phyloP scores from a whole-genome alignment of 2,888 invertebrate species.

The Drosophila hamatofila region DNA sequence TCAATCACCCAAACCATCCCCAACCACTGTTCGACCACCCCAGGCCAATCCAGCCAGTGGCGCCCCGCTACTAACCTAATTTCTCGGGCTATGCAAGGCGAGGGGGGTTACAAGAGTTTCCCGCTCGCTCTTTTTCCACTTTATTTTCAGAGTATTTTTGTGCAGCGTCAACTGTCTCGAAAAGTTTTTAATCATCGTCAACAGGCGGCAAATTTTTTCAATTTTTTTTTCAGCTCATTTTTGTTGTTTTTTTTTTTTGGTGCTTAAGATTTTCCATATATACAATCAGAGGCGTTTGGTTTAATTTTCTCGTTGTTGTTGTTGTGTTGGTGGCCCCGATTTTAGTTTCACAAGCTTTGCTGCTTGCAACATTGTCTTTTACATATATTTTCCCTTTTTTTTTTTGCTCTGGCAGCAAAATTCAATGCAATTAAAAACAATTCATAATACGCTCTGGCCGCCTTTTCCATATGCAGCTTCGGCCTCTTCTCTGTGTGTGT shows the following conservation, averaged over 20 bases:
- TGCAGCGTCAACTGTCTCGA: conserved; percentile 71
- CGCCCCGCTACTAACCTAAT: conserved; percentile 47
- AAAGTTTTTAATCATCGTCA: conserved; percentile 75
- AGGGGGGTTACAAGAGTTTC: background rate
- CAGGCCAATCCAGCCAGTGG: conserved; percentile 7
- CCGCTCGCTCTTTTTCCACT: background rate
- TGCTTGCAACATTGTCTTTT: conserved; percentile 27
- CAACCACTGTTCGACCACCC: conserved; percentile 1
- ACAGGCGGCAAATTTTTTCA: conserved; percentile 45
- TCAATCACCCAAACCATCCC: background rate
- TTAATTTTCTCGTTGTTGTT: conserved; percentile 23
- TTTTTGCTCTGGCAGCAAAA: conserved; percentile 37
- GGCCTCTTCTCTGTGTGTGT: background rate
- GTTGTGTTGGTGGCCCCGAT: conserved; percentile 53
- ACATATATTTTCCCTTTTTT: background rate
- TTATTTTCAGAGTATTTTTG: conserved; percentile 50
- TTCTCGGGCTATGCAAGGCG: conserved; percentile 17
- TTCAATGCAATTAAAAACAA: conserved; percentile 78
- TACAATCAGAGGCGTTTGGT: conserved; percentile 26
- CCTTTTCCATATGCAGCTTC: conserved; percentile 50
- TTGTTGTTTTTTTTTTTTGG: conserved; percentile 25
- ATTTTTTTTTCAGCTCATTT: conserved; percentile 13
- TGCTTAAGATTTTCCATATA: conserved; percentile 51
- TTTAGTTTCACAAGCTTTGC: conserved; percentile 35
- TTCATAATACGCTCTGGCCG: conserved; percentile 61